Base-by-base conservation (phyloP, 2,797 vertebrate genomes). In the Trachurus trachurus region DNA sequence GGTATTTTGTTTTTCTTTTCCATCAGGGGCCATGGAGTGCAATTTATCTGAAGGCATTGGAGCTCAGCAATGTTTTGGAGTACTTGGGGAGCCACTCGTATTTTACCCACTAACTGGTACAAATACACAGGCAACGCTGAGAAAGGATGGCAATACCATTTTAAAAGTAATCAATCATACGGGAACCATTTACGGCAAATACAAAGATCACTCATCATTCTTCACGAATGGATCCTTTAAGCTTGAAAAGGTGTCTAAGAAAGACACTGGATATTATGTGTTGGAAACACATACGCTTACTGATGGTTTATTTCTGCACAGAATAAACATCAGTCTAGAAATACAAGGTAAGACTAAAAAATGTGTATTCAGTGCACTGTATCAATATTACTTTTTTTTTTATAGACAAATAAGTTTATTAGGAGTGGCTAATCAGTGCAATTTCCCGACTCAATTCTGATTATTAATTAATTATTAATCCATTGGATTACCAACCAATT, bases 301-400 rank as follows among this genome's bases (percentile, higher is more conserved):
- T 9, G 1, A 0, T 44, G 60, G 79, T 9, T 0, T 0, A 21
- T 3, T 7, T 1, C 0, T 21, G 17, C 1, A 34, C 9, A 22
- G 12, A 53, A 11, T 21, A 17, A 15, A 15, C 7, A 15, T 82
- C 56, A n/a, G 42, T 57, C 54, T 82, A 29, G 37, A 79, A 6
- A 37, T 82, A 69, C 34, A 31, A 65, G 75, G 79, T 79, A 65
- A 2, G 49, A 4, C 26, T 1, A 26, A 26, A 26, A 26, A 26
- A 26, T 34, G 31, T 34, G 4, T 5, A 34, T 34, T 34, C 4
- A 34, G 6, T 34, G 31, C 31, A 34, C 31, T 6, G n/a, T n/a
- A 34, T 34, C 31, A 6, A 6, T 34, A 34, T 34, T 34, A 34
- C 10, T 40, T 40, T 10, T 40, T 10, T 26, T 26, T 26, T 26